Conservation (phyloP, 2,113 vertebrate species). For the Dolichallabes microphthalmus region DNA sequence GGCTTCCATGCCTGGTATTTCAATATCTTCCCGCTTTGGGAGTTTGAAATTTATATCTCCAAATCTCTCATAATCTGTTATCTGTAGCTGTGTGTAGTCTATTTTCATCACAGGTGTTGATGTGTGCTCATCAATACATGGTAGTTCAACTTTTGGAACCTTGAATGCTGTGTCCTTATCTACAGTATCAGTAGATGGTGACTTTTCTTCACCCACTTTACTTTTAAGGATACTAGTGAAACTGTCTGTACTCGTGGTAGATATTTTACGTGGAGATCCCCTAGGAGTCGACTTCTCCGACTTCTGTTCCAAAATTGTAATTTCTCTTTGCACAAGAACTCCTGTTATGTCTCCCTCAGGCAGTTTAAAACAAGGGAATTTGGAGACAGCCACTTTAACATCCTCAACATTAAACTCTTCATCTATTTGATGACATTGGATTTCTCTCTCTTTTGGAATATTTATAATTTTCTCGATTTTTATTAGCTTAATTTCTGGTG, state of each 20-base stretch:
- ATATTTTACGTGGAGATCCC: conserved; percentile 62
- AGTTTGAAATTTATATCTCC: conserved; percentile 50
- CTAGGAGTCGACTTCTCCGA: conserved; percentile 67
- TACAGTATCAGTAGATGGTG: conserved; percentile 49
- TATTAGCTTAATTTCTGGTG: conserved; percentile 55
- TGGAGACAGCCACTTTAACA: conserved; percentile 73
- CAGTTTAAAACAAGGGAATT: conserved; percentile 72
- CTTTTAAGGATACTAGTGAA: conserved; percentile 42
- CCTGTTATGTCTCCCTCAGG: conserved; percentile 69
- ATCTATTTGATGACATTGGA: conserved; percentile 55
- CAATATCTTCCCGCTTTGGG: conserved; percentile 57
- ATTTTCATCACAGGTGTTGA: conserved; percentile 50
- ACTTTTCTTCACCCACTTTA: conserved; percentile 34
- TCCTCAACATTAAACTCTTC: conserved; percentile 70
- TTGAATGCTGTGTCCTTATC: conserved; percentile 53
- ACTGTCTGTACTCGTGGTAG: conserved; percentile 58
- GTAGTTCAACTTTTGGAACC: conserved; percentile 57
- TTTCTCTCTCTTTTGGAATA: conserved; percentile 45
- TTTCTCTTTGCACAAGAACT: conserved; percentile 69
- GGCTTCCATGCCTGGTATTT: conserved; percentile 61
- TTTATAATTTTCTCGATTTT: conserved; percentile 51
- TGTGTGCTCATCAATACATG: conserved; percentile 53
- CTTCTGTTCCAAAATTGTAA: conserved; percentile 71
- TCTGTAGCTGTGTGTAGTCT: conserved; percentile 47
- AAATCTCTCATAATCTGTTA: conserved; percentile 18